Evolutionary conservation across 2,888 invertebrate genomes (phyloP), one percentile per base, ranked within the genome.

Genomic region (Zele albiditarsus): DNA sequence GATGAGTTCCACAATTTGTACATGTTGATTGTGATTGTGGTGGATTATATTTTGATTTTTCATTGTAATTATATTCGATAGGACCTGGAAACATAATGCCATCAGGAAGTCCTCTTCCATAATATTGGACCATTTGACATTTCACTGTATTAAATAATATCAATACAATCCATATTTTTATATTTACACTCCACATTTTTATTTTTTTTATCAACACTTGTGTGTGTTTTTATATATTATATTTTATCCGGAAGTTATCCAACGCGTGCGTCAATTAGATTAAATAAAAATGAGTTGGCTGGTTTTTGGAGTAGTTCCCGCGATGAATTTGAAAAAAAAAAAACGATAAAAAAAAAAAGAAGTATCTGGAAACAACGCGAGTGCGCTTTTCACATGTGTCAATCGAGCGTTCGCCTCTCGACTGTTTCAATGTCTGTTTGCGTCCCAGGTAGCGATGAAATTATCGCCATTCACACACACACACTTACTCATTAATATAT

Each of bases 51-150:
- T 53, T 20, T 20, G 4, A 8, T 8, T 53, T 53, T 10, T 20
- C 5, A 23, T 53, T 53, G 23, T 20, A 0, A 53, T 31, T 14
- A 27, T 25, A 12, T 28, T 60, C 1, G 23, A 71, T 25, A 4
- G 79, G 78, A 53, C 79, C 83, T 2, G 84, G 83, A 63, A 81
- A 84, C 10, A 80, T 10, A 5, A 85, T 57, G 14, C 65, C 77
- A 65, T 80, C 82, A 8, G 74, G 68, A 73, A 8, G 38, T 38
- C 38, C 38, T 38, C 82, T 69, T 33, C 70, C 73, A 28, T 73
- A 62, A 38, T 73, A 65, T 33, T 27, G 46, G 23, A 46, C 49
- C 10, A n/a, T 70, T n/a, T 80, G 80, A 1, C 79, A 76, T 53
- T 66, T 6, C n/a, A 75, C 75, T 38, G 79, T 14, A 73, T 74